Evolutionary conservation across 2,888 invertebrate genomes (phyloP), one percentile per base, ranked within the genome.

Genomic region (Scaeva pyrastri): DNA sequence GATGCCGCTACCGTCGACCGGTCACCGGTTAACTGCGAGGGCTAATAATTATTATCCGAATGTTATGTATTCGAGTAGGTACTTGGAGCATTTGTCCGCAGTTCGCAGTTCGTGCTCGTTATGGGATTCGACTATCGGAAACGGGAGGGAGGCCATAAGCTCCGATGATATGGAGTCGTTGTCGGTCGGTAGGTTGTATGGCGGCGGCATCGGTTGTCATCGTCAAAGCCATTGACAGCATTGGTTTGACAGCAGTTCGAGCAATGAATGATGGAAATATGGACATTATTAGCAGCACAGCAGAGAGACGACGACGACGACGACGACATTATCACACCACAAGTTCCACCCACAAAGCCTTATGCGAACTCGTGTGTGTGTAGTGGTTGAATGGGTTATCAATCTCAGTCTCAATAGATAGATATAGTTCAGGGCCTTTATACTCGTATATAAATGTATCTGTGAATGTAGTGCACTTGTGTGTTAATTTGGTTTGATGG

Each of bases 21-120:
- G 60, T 45, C 72, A 71, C 23, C 68, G 60, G 60, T 72, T 72
- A 72, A 81, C 56, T 73, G 31, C 31, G 81, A 81, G 62, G 80
- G 81, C 72, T 76, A 83, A 26, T 52, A 83, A 26, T 52, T 52
- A 71, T 74, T 80, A 74, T 48, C 48, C 66, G 48, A n/a, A 48
- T 60, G 41, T 14, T 39, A n/a, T 52, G 26, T 19, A 19, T 12
- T 7, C 31, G 31, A 31, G 31, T 31, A 8, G 31, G 39, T 39
- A 52, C 52, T 52, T 23, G 41, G 62, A 41, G 43, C 56, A 23
- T 50, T 76, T 72, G 50, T 71, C 64, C 64, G 19, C 62, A 71
- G 26, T 60, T n/a, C 4, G 16, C 8, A 4, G 16, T 12, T 39
- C 14, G n/a, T 21, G 0, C 0, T 41, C 2, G 16, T 4, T 50